phyloP scores from a whole-genome alignment of 2,797 vertebrate species.

The Falco concolor region DNA sequence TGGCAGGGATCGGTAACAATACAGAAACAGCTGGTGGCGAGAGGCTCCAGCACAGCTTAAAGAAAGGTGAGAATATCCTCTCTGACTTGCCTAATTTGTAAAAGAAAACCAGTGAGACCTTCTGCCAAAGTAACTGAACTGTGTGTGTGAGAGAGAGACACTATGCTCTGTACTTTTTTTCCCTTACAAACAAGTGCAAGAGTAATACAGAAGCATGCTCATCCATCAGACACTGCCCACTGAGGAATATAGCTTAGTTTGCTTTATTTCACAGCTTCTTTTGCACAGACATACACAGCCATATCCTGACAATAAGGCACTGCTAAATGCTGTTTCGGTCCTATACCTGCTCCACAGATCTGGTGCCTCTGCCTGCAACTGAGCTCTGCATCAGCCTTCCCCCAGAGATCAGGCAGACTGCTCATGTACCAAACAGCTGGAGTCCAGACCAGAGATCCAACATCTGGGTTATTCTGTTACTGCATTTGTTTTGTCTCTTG shows the following conservation, averaged over 20 bases:
- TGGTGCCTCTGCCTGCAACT: background rate
- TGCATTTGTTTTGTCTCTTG: background rate
- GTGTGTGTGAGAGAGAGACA: background rate
- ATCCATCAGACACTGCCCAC: background rate
- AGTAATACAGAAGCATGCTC: background rate
- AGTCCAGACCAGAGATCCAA: background rate
- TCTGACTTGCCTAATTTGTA: background rate
- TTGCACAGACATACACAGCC: background rate
- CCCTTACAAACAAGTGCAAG: background rate
- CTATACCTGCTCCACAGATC: fast-evolving
- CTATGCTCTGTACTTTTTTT: background rate
- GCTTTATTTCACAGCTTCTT: background rate
- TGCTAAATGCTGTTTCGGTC: background rate
- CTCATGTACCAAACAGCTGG: background rate
- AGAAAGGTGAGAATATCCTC: slow-evolving; percentile 8
- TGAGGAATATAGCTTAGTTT: background rate
- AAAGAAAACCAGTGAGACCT: background rate
- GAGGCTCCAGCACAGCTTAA: background rate
- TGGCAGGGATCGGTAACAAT: background rate
- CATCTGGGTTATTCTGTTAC: background rate
- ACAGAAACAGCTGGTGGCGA: background rate
- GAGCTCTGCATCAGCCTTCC: background rate
- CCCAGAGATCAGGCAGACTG: background rate
- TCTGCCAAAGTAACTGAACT: background rate
- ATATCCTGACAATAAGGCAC: background rate